Percentiles rank a stretch among this genome's conserved stretches.
These are phyloP conservation scores for Promerops cafer DNA, from an alignment of 2,113 vertebrate genomes.

Conservation along the genomic window DNA sequence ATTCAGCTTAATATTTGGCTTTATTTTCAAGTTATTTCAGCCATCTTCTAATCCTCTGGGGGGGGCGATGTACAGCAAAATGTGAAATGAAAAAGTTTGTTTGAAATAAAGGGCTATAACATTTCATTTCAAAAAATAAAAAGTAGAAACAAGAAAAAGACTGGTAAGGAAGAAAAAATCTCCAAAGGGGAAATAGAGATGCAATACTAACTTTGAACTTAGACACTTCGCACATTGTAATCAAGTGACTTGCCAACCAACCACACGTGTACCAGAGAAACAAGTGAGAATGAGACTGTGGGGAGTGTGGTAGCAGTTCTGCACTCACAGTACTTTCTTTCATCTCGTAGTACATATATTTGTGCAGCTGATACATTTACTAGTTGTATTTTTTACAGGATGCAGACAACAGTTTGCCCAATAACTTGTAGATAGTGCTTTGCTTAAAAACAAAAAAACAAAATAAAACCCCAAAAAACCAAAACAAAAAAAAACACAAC, in stretches of 20 bases:
- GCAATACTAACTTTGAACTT: conserved; percentile 27
- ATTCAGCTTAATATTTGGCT: conserved; percentile 17
- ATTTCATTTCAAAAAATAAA: neutral
- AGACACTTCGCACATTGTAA: conserved; percentile 23
- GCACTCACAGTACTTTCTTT: conserved; percentile 1
- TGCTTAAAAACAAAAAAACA: neutral
- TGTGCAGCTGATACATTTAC: neutral
- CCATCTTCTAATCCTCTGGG: neutral
- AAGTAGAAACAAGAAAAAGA: neutral
- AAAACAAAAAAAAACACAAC: neutral
- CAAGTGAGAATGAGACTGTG: conserved; percentile 57
- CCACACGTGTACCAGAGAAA: neutral
- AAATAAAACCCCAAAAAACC: too few species aligned
- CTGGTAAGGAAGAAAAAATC: neutral
- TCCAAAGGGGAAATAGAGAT: neutral
- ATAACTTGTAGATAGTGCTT: neutral
- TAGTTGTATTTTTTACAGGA: neutral
- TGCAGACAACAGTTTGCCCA: neutral
- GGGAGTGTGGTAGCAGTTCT: conserved; percentile 42
- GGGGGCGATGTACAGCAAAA: neutral
- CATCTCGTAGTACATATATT: neutral
- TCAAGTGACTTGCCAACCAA: conserved; percentile 34
- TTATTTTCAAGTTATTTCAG: conserved; percentile 24
- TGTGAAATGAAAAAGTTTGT: conserved; percentile 2
- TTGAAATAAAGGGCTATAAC: conserved; percentile 18